Percentiles rank a stretch among this genome's conserved stretches.
Evolutionary conservation across 1,140 invertebrate species (phyloP).

Genomic region (Camponotus pennsylvanicus): DNA sequence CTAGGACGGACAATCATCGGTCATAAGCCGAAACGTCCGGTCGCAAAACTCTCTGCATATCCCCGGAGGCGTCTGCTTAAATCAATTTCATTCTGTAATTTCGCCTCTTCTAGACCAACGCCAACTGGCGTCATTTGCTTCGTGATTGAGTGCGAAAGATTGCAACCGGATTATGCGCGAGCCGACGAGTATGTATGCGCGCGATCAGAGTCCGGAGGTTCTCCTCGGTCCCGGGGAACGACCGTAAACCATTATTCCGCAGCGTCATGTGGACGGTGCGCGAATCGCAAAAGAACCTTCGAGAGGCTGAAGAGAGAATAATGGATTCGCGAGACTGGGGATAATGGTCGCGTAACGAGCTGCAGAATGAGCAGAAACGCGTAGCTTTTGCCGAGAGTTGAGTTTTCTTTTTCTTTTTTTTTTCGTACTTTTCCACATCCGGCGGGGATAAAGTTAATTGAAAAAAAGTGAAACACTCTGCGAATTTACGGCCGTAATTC

Average conservation of each 20-base stretch:
- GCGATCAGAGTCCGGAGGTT: constrained; percentile 48
- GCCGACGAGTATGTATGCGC: constrained; percentile 43
- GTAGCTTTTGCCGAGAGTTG: constrained; percentile 51
- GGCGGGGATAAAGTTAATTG: constrained; percentile 50
- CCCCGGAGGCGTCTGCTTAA: constrained; percentile 54
- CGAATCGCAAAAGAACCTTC: constrained; percentile 61
- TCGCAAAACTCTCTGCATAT: constrained; percentile 29
- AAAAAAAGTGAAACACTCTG: constrained; percentile 32
- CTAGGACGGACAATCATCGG: constrained; percentile 49
- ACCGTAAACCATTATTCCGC: constrained; percentile 70
- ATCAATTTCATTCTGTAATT: constrained; percentile 68
- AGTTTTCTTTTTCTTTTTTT: not conserved
- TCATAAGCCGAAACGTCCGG: constrained; percentile 61
- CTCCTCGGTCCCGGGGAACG: constrained; percentile 47
- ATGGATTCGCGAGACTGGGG: constrained; percentile 66
- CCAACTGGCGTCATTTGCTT: constrained; percentile 70
- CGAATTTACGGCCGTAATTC: constrained; percentile 37
- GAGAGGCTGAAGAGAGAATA: constrained; percentile 68
- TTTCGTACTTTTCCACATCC: constrained; percentile 37
- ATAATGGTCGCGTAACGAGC: constrained; percentile 74
- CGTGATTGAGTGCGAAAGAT: constrained; percentile 71
- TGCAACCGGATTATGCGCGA: constrained; percentile 65
- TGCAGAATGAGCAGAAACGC: constrained; percentile 55
- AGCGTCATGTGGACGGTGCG: constrained; percentile 70
- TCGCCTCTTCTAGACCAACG: constrained; percentile 56